Percentiles rank a stretch among this genome's conserved stretches.
Evolutionary conservation across 2,113 vertebrate genomes (phyloP).

Genomic region (Suncus etruscus): DNA sequence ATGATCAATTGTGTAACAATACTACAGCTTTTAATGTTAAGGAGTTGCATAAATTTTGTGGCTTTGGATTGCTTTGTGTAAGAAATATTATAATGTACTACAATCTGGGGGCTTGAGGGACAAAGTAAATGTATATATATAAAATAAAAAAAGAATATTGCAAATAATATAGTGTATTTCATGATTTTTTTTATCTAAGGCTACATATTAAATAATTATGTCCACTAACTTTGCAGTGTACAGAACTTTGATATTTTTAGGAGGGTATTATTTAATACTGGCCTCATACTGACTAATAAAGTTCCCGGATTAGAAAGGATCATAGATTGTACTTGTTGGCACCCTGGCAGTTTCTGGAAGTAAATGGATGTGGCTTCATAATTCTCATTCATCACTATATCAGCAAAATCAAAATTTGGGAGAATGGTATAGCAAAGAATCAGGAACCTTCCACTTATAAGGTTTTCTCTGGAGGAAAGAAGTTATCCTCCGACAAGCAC

Average conservation of each 20-base stretch:
- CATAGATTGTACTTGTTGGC: slow-evolving; percentile 7
- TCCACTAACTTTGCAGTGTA: background rate
- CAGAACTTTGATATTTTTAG: background rate
- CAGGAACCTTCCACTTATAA: slow-evolving; percentile 23
- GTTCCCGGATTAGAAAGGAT: slow-evolving; percentile 34
- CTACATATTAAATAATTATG: background rate
- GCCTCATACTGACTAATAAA: background rate
- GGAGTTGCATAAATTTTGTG: too few species aligned
- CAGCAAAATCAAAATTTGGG: slow-evolving; percentile 50
- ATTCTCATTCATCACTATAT: slow-evolving; percentile 56
- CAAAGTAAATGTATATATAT: too few species aligned
- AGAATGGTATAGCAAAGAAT: background rate
- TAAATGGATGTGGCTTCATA: background rate
- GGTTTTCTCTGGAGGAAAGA: slow-evolving; percentile 56
- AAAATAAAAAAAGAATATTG: background rate
- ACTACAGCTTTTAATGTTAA: too few species aligned
- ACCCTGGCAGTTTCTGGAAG: background rate
- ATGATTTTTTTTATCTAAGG: background rate
- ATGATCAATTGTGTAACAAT: too few species aligned
- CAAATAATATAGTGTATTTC: background rate
- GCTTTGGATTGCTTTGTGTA: too few species aligned
- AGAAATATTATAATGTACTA: too few species aligned
- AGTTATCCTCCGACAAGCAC: background rate
- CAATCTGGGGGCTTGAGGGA: too few species aligned
- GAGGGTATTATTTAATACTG: background rate